Evolutionary conservation across 2,797 vertebrate species (phyloP).

Genomic region (Micromesistius poutassou): DNA sequence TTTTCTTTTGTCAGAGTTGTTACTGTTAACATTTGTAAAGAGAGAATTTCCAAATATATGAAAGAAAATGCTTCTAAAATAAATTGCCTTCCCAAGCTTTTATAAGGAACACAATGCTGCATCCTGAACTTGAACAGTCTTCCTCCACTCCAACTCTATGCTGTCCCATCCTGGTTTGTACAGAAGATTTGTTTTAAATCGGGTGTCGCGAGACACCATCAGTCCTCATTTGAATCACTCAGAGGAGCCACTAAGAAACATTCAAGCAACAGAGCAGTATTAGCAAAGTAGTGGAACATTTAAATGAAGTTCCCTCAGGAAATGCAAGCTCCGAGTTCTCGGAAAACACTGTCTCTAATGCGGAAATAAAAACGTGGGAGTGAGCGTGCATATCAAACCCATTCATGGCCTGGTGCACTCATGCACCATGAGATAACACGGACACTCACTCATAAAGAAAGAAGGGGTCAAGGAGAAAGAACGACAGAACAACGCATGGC

Average conservation of each 20-base stretch:
- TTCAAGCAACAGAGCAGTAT: background rate
- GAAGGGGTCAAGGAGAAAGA: conserved; percentile 24
- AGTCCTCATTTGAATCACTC: conserved; percentile 41
- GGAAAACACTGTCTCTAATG: conserved; percentile 36
- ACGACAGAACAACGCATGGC: conserved; percentile 20
- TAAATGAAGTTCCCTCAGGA: conserved; percentile 53
- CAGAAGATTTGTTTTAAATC: background rate
- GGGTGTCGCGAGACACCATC: background rate
- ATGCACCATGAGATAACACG: conserved; percentile 33
- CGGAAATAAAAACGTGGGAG: conserved; percentile 15
- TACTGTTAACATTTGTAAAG: no score
- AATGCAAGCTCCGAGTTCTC: conserved; percentile 42
- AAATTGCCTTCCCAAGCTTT: no score
- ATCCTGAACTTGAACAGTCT: no score
- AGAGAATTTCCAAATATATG: no score
- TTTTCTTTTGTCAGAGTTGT: no score
- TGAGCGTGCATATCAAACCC: conserved; percentile 61
- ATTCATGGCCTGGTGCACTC: conserved; percentile 18
- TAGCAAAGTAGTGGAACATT: conserved; percentile 36
- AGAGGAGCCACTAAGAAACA: background rate
- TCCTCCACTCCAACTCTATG: no score
- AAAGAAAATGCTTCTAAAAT: no score
- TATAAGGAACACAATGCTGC: no score
- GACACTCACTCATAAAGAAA: conserved; percentile 19
- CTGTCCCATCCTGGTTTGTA: no score